phyloP scores from a whole-genome alignment of 1,140 invertebrate genomes.

The Drosophila tani region DNA sequence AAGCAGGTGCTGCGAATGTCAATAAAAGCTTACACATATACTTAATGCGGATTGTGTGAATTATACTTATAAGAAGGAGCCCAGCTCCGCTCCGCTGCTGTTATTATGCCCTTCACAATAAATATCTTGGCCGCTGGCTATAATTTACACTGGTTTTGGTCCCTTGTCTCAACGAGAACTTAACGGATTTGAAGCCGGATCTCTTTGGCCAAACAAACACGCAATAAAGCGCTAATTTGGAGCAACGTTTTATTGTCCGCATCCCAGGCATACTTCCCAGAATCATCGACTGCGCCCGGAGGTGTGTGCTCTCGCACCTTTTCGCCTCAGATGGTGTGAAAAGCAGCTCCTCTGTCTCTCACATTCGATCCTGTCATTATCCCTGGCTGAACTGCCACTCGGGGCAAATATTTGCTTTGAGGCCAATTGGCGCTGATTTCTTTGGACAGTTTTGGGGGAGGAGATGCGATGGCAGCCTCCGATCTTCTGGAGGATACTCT shows the following conservation, averaged over 20 bases:
- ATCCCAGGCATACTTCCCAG: conserved; percentile 54
- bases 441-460: conserved; percentile 59
- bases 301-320: conserved; percentile 74
- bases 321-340: conserved; percentile 66
- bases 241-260: conserved; percentile 73
- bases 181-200: conserved; percentile 47
- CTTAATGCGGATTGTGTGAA: conserved; percentile 47
- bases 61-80: conserved; percentile 25
- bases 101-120: conserved; percentile 43
- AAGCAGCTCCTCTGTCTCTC: conserved; percentile 30
- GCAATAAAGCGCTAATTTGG: conserved; percentile 81
- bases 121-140: conserved; percentile 26
- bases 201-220: conserved; percentile 68
- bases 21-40: conserved; percentile 66
- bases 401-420: conserved; percentile 82
- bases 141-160: conserved; percentile 27
- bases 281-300: conserved; percentile 53
- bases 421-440: conserved; percentile 80
- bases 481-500: conserved; percentile 2
- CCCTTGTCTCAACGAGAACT: conserved; percentile 63
- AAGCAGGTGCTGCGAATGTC: conserved; percentile 54
- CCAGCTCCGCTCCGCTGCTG: conserved; percentile 12
- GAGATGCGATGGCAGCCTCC: conserved; percentile 2
- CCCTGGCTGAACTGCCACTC: conserved; percentile 63
- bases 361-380: conserved; percentile 69